A percentile compares a stretch with the other conserved stretches of the same genome.
phyloP scores from a whole-genome alignment of 2,888 invertebrate genomes.

The Helobdella robusta region DNA sequence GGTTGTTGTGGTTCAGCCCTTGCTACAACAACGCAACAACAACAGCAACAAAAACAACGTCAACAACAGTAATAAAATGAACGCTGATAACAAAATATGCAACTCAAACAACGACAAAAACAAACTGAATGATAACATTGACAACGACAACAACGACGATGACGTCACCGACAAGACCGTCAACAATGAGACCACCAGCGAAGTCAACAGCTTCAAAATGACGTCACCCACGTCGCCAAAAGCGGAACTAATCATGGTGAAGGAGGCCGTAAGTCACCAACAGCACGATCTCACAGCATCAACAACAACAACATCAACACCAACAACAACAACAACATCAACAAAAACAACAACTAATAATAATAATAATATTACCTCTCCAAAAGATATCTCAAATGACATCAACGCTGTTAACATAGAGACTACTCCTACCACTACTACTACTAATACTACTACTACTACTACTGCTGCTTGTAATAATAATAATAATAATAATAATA shows the following conservation, averaged over 20 bases:
- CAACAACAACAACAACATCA: not conserved
- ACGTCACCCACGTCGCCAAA: not conserved
- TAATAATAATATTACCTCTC: not conserved
- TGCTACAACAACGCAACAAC: conserved; percentile 1
- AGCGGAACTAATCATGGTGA: no score
- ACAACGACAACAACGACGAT: not conserved
- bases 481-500: conserved; percentile 2
- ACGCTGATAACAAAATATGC: not conserved
- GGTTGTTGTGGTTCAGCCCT: conserved; percentile 11
- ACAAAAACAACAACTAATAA: not conserved
- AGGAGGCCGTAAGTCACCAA: no score
- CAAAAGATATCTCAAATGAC: not conserved
- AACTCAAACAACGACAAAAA: not conserved
- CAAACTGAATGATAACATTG: conserved; percentile 9
- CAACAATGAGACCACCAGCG: not conserved
- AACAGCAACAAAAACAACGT: not conserved
- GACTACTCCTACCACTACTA: not conserved
- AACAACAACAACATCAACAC: not conserved
- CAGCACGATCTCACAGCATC: no score
- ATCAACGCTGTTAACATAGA: not conserved
- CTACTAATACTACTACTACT: not conserved
- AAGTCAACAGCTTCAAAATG: not conserved
- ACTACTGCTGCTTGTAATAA: not conserved
- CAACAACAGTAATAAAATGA: not conserved
- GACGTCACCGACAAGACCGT: not conserved